phyloP scores from a whole-genome alignment of 37 sponge, comb jelly and placozoan species.

The Halichondria panicea region DNA sequence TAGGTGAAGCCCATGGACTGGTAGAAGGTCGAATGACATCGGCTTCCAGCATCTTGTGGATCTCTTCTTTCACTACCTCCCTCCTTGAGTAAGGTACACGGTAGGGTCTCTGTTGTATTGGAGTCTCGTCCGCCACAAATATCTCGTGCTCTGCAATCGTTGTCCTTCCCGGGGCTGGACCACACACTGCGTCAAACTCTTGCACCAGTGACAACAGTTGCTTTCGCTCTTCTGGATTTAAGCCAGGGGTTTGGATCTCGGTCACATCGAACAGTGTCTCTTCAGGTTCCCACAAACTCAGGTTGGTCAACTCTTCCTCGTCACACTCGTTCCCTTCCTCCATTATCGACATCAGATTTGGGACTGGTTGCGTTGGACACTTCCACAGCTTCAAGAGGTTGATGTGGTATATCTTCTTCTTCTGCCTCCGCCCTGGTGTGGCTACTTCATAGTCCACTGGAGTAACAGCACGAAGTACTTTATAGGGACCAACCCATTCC shows the following conservation, averaged over 20 bases:
- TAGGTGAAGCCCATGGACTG: constrained; percentile 64
- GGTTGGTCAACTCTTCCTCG: too few species aligned
- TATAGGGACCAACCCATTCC: constrained; percentile 60
- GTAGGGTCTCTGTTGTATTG: constrained; percentile 23
- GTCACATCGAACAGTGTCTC: too few species aligned
- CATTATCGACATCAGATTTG: too few species aligned
- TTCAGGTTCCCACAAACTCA: too few species aligned
- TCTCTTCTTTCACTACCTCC: constrained; percentile 19
- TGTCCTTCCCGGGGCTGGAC: constrained; percentile 33
- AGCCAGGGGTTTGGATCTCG: neutral
- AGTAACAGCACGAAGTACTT: constrained; percentile 4
- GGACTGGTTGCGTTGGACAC: too few species aligned
- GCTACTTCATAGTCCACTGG: constrained; percentile 41
- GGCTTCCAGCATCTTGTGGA: constrained; percentile 31
- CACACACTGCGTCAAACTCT: neutral
- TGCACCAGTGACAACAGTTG: constrained; percentile 6
- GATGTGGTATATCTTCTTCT: constrained; percentile 6
- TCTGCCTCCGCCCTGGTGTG: constrained; percentile 11
- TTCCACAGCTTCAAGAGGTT: neutral
- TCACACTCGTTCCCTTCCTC: too few species aligned
- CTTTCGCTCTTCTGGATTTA: constrained; percentile 2
- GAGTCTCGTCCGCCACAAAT: neutral
- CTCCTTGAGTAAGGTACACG: constrained; percentile 31
- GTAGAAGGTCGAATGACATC: constrained; percentile 32
- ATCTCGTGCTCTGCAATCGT: constrained; percentile 20